These are phyloP conservation scores for Grantiella picta DNA, from an alignment of 2,113 vertebrate species.

Conservation along the genomic window DNA sequence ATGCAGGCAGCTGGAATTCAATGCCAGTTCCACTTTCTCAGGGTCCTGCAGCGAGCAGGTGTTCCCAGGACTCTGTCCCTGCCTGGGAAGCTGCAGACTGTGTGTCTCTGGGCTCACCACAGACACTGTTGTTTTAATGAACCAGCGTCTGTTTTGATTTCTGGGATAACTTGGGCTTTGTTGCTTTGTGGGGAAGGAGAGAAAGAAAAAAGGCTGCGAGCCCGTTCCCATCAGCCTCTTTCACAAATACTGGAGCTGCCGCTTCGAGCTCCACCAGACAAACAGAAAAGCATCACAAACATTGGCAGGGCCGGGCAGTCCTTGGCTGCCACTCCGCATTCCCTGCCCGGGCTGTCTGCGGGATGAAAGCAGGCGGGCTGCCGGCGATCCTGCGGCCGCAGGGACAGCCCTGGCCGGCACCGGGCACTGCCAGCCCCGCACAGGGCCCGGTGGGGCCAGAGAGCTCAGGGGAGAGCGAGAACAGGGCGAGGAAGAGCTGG, in stretches of 20 bases:
- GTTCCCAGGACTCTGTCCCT: not conserved
- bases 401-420: too few species aligned
- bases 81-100: not conserved
- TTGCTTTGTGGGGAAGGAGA: not conserved
- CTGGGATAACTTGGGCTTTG: slow-evolving; percentile 23
- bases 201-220: not conserved
- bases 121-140: slow-evolving; percentile 36
- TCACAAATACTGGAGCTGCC: slow-evolving; percentile 3
- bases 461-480: not conserved
- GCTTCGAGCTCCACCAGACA: slow-evolving; percentile 49
- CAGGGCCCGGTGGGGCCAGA: too few species aligned
- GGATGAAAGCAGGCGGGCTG: not conserved
- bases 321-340: slow-evolving; percentile 68
- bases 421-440: not conserved
- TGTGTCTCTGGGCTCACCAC: not conserved
- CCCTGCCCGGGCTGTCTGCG: slow-evolving; percentile 18
- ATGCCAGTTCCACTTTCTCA: not conserved
- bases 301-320: slow-evolving; percentile 6
- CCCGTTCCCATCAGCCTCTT: not conserved
- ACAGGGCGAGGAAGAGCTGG: not conserved
- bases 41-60: not conserved
- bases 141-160: slow-evolving; percentile 29
- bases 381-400: not conserved
- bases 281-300: slow-evolving; percentile 62
- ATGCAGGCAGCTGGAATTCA: not conserved